Evolutionary conservation across 2,888 invertebrate genomes (phyloP).

Genomic region (Resseliella maxima): DNA sequence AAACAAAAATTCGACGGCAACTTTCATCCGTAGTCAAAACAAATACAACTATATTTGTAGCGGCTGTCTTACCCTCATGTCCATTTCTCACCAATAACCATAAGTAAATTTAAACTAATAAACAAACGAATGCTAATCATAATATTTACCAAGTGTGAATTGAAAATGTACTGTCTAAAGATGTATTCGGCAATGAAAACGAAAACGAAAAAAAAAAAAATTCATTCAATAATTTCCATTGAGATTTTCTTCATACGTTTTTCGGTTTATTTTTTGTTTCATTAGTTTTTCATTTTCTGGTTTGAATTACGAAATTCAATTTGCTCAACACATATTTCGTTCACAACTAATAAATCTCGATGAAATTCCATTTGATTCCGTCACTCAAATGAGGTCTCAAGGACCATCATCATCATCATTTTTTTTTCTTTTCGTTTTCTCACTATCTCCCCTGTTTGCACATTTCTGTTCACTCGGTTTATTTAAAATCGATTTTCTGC

Average conservation of each 20-base stretch:
- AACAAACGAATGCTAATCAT: conserved; percentile 19
- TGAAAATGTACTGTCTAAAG: not conserved
- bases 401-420: not conserved
- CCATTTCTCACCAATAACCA: not conserved
- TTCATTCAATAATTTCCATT: not conserved
- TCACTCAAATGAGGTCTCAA: too few species aligned
- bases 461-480: not conserved
- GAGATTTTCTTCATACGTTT: not conserved
- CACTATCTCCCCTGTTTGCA: too few species aligned
- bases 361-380: too few species aligned
- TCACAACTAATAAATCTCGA: not conserved
- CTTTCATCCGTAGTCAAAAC: conserved; percentile 40
- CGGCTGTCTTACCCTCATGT: not conserved
- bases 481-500: conserved; percentile 11
- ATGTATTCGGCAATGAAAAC: not conserved
- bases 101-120: not conserved
- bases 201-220: not conserved
- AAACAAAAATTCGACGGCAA: conserved; percentile 16
- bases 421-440: not conserved
- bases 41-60: not conserved
- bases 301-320: not conserved
- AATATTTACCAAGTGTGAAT: conserved; percentile 8
- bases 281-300: not conserved
- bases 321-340: not conserved
- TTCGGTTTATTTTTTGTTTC: not conserved